Conservation (phyloP, 1,140 invertebrate species). For the Gryon sp. region DNA sequence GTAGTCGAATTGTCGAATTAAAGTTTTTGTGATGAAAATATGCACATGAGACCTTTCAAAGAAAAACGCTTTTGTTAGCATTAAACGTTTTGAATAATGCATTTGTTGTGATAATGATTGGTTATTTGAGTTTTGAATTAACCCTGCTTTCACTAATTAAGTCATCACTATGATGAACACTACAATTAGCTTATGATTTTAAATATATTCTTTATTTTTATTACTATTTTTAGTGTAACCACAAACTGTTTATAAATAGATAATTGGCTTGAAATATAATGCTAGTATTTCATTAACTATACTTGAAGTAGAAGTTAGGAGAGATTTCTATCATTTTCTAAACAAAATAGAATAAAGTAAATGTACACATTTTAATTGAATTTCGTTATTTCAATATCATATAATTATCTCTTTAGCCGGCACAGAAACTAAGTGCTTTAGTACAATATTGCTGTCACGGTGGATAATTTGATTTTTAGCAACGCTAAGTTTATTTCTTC, state of each 20-base stretch:
- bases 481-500: conserved; percentile 34
- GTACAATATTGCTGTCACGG: conserved; percentile 13
- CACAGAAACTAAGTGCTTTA: conserved; percentile 8
- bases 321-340: conserved; percentile 8
- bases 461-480: conserved; percentile 43
- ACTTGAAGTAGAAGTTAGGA: too few species aligned
- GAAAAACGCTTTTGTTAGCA: not conserved
- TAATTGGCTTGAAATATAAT: too few species aligned
- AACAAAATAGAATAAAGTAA: conserved; percentile 35
- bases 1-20: conserved; percentile 39
- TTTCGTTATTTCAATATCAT: conserved; percentile 42
- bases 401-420: conserved; percentile 24
- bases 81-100: too few species aligned
- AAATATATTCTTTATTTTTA: too few species aligned
- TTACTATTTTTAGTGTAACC: too few species aligned
- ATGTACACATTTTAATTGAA: conserved; percentile 38
- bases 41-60: not conserved
- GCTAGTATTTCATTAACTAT: too few species aligned
- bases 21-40: conserved; percentile 6
- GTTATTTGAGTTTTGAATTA: too few species aligned
- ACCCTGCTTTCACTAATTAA: too few species aligned
- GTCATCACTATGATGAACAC: too few species aligned
- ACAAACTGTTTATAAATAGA: too few species aligned
- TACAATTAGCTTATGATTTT: too few species aligned
- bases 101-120: too few species aligned